Base-by-base conservation (phyloP, 1,140 invertebrate genomes). In the Leguminivora glycinivorella region DNA sequence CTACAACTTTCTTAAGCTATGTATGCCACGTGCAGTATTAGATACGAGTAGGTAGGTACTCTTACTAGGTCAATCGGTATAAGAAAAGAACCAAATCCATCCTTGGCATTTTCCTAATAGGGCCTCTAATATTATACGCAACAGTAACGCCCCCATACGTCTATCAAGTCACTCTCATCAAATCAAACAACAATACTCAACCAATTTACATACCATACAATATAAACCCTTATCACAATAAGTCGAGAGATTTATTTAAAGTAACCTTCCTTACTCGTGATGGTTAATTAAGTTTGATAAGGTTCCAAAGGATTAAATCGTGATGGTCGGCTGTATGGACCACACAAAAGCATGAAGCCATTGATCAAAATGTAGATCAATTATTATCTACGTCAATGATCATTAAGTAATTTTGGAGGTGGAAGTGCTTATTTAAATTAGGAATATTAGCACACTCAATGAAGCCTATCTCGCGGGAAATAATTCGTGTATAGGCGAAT, bases 231-330 rank as follows among this genome's bases (percentile, higher is more conserved):
- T 22, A 52, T 52, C 47, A 22, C 5, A 52, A 0, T 52, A 52
- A 52, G 47, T 2, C 7, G 19, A 52, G 19, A 22, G 47, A 52
- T 52, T 52, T 52, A 52, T 52, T 22, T 52, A 22, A 52, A 52
- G 14, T 52, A 19, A 14, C 4, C 0, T 52, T 22, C 47, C 47
- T 19, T 52, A n/a, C 19, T 19, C 17, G 47, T 9, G 19, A 43
- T 52, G 47, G 47, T 52, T 22, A 52, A 52, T 52, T 52, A 52
- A 52, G 47, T 52, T 17, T 22, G 47, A 52, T 52, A 52, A 52
- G 47, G 47, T 52, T 22, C 47, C 6, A 52, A 1, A 47, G 2
- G 43, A 47, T 47, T 17, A 47, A 47, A 22, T 52, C 47, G n/a
- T 47, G 43, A 17, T 52, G 7, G 47, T 22, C 7, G 17, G 12